A percentile compares a stretch with the other conserved stretches of the same genome.
phyloP scores from a whole-genome alignment of 1,140 invertebrate species.

The Sycophila sp. region DNA sequence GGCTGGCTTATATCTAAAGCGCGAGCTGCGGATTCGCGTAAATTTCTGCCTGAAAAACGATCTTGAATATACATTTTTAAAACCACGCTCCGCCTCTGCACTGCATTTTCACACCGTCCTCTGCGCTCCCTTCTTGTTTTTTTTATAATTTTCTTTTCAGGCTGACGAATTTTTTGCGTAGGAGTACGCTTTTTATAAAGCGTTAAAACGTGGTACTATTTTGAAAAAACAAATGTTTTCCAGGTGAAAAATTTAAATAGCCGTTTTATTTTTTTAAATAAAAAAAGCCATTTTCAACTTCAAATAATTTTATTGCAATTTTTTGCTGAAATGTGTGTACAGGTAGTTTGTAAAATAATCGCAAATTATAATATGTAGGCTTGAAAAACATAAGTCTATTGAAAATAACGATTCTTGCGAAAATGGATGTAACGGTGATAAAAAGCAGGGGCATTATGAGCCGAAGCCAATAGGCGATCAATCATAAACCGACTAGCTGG shows the following conservation, averaged over 20 bases:
- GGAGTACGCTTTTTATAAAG: too few relatives aligned
- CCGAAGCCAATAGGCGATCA: slow-evolving; percentile 59
- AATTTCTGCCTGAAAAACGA: slow-evolving; percentile 64
- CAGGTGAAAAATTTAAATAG: too few relatives aligned
- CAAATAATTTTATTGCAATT: too few relatives aligned
- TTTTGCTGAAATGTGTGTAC: too few relatives aligned
- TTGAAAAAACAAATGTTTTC: too few relatives aligned
- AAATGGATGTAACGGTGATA: slow-evolving; percentile 34
- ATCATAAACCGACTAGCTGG: slow-evolving; percentile 54
- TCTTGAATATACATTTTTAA: slow-evolving; percentile 63
- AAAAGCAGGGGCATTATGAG: slow-evolving; percentile 41
- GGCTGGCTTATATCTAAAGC: background rate
- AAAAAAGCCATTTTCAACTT: too few relatives aligned
- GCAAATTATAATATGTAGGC: too few relatives aligned
- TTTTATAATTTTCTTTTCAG: background rate
- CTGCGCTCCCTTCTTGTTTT: background rate
- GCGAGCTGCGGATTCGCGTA: slow-evolving; percentile 39
- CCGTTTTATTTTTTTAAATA: too few relatives aligned
- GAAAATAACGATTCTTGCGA: slow-evolving; percentile 26
- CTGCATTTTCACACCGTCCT: too few relatives aligned
- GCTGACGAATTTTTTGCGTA: background rate
- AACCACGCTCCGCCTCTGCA: slow-evolving; percentile 51
- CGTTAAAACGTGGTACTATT: too few relatives aligned
- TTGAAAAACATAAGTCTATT: background rate
- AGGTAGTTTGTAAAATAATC: too few relatives aligned